Percentiles rank a stretch among this genome's conserved stretches.
phyloP scores from a whole-genome alignment of 2,888 invertebrate species.

The Tipula vernalis region DNA sequence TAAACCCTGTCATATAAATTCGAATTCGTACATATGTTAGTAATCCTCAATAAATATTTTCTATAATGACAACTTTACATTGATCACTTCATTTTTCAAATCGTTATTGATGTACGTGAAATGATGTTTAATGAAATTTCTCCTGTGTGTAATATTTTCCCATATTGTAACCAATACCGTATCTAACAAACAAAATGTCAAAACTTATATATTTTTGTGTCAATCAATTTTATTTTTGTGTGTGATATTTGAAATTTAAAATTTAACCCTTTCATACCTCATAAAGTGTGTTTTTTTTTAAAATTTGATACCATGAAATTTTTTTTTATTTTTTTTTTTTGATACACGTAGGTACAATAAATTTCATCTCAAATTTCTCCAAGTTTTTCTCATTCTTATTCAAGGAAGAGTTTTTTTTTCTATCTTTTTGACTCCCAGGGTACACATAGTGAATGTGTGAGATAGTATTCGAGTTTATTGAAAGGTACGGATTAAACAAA shows the following conservation, averaged over 20 bases:
- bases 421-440: not conserved
- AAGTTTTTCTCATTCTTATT: not conserved
- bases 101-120: not conserved
- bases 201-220: not conserved
- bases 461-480: not conserved
- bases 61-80: too few relatives aligned
- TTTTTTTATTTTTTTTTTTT: too few relatives aligned
- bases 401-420: not conserved
- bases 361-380: not conserved
- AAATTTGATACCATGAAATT: not conserved
- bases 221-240: not conserved
- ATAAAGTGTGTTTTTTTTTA: not conserved
- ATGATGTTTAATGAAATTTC: not conserved
- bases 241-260: not conserved
- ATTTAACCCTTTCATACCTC: not conserved
- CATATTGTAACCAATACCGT: constrained; percentile 4
- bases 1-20: too few relatives aligned
- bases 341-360: not conserved
- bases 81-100: not conserved
- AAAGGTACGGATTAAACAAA: not conserved
- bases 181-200: not conserved
- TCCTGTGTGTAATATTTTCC: not conserved
- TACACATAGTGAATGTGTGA: not conserved
- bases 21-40: too few relatives aligned
- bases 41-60: too few relatives aligned